Conservation (phyloP, 1,140 invertebrate species). For the Penaeus chinensis region DNA sequence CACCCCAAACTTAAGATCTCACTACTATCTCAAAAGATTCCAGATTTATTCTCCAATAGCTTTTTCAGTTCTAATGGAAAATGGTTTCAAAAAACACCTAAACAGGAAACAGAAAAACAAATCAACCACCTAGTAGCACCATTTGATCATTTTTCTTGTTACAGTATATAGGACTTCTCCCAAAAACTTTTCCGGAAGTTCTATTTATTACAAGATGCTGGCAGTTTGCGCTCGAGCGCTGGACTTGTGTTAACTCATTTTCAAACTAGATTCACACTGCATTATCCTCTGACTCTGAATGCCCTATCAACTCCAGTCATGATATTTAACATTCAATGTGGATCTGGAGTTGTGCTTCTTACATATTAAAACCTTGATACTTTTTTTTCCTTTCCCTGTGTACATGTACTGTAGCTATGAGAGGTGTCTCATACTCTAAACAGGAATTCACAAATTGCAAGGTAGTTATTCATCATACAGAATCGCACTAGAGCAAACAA, state of each 20-base stretch:
- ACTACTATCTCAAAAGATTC: slow-evolving; percentile 14
- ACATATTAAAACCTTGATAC: slow-evolving; percentile 51
- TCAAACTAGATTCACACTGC: slow-evolving; percentile 38
- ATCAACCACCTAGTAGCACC: slow-evolving; percentile 60
- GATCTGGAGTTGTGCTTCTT: slow-evolving; percentile 27
- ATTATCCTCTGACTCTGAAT: slow-evolving; percentile 30
- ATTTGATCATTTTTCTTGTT: slow-evolving; percentile 50
- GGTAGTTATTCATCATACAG: slow-evolving; percentile 50
- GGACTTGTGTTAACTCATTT: not conserved
- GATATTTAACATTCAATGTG: not conserved
- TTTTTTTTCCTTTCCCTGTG: slow-evolving; percentile 47
- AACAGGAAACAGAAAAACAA: slow-evolving; percentile 49
- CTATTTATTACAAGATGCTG: slow-evolving; percentile 47
- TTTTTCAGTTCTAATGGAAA: slow-evolving; percentile 15
- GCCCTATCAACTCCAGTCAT: slow-evolving; percentile 35
- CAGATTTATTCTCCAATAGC: slow-evolving; percentile 28
- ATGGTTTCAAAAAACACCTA: slow-evolving; percentile 43
- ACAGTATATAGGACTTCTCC: not conserved
- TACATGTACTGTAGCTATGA: slow-evolving; percentile 42
- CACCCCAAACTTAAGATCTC: slow-evolving; percentile 24
- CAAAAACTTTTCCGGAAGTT: not conserved
- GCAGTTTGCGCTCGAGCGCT: slow-evolving; percentile 31
- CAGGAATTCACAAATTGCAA: slow-evolving; percentile 56
- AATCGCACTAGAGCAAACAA: slow-evolving; percentile 55
- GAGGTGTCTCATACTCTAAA: slow-evolving; percentile 47